Conservation (phyloP, 2,888 invertebrate species). For the Chrysodeixis includens region DNA sequence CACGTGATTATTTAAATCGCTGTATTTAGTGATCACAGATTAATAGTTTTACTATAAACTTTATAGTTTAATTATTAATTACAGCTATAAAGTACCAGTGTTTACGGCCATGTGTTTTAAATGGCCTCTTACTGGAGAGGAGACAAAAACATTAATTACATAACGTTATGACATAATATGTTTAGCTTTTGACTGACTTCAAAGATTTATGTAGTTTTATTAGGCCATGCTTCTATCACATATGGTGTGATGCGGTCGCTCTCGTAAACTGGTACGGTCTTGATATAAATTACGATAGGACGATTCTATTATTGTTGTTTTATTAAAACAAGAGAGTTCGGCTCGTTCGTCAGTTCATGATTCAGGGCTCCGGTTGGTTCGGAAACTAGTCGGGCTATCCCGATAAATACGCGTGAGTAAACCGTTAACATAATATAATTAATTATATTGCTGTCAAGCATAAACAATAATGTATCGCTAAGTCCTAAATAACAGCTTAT, state of each 20-base stretch:
- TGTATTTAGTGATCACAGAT: conserved; percentile 51
- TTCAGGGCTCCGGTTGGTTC: no score
- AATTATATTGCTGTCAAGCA: no score
- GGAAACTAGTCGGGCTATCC: no score
- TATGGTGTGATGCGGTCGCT: background rate
- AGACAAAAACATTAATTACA: conserved; percentile 16
- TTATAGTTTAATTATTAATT: conserved; percentile 47
- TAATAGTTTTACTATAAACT: conserved; percentile 52
- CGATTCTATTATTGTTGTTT: no score
- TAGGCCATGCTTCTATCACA: background rate
- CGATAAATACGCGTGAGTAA: no score
- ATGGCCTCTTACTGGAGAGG: conserved; percentile 28
- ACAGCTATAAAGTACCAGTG: conserved; percentile 21
- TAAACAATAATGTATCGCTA: no score
- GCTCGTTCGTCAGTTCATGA: no score
- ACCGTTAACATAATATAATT: no score
- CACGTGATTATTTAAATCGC: conserved; percentile 55
- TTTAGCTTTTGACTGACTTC: conserved; percentile 7
- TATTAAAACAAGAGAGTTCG: no score
- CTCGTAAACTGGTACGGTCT: no score
- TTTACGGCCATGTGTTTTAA: conserved; percentile 48
- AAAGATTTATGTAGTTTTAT: conserved; percentile 2
- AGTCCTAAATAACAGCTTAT: no score
- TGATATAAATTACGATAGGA: no score
- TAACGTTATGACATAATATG: conserved; percentile 21